Percentiles rank a stretch among this genome's conserved stretches.
These are phyloP conservation scores for Leptonema lineaticorne DNA, from an alignment of 1,140 invertebrate species.

Conservation along the genomic window DNA sequence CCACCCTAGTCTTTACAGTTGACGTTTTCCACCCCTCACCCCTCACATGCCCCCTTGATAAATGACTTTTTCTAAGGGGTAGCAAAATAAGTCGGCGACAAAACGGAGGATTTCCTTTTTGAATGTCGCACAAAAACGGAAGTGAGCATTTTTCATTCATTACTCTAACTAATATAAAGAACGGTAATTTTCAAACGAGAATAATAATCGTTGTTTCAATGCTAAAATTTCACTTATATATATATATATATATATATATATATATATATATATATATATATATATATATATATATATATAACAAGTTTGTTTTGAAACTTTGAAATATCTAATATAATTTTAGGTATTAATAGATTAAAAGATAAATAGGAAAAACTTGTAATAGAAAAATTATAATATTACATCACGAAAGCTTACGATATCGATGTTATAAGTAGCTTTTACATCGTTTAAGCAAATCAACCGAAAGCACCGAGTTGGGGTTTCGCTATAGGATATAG, in stretches of 20 bases:
- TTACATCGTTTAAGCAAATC: not conserved
- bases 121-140: slow-evolving; percentile 28
- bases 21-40: too few relatives aligned
- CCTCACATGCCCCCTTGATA: slow-evolving; percentile 39
- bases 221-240: too few relatives aligned
- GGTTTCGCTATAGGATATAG: not conserved
- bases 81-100: slow-evolving; percentile 19
- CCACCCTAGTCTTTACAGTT: slow-evolving; percentile 39
- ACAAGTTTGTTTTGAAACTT: too few relatives aligned
- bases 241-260: too few relatives aligned
- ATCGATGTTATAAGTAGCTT: not conserved
- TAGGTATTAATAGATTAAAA: too few relatives aligned
- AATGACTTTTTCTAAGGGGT: slow-evolving; percentile 29
- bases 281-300: too few relatives aligned
- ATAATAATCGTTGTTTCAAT: too few relatives aligned
- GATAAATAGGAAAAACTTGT: too few relatives aligned
- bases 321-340: too few relatives aligned
- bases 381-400: too few relatives aligned
- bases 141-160: slow-evolving; percentile 35
- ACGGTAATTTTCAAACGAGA: not conserved
- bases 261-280: too few relatives aligned
- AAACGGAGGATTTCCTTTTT: slow-evolving; percentile 37
- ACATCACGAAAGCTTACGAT: too few relatives aligned
- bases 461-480: not conserved
- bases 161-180: not conserved